Evolutionary conservation across 2,888 invertebrate species (phyloP).

Genomic region (Drosophila sordidapex): DNA sequence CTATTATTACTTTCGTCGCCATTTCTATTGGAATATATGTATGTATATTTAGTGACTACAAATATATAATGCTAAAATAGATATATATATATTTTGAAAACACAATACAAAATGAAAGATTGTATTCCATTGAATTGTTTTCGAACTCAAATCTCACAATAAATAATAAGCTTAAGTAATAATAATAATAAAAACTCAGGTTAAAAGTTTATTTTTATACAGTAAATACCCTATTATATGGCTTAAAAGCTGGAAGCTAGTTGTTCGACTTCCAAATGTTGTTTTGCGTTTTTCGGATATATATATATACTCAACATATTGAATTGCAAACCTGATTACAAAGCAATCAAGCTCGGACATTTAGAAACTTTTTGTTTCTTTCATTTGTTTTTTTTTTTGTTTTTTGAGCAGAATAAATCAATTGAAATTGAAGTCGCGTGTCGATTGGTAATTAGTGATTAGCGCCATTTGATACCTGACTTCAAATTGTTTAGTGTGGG

Average conservation of each 20-base stretch:
- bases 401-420: conserved; percentile 20
- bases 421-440: conserved; percentile 72
- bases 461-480: conserved; percentile 66
- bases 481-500: conserved; percentile 29
- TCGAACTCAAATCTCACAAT: background rate
- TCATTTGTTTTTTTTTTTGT: background rate
- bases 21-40: background rate
- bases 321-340: conserved; percentile 9
- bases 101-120: background rate
- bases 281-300: background rate
- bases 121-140: background rate
- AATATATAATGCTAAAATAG: background rate
- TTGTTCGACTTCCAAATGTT: too few species aligned
- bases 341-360: conserved; percentile 7
- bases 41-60: background rate
- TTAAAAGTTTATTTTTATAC: background rate
- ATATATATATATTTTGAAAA: background rate
- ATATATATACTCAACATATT: background rate
- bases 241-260: background rate
- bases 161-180: background rate
- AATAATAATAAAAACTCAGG: background rate
- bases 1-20: too few species aligned
- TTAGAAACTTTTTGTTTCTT: conserved; percentile 23
- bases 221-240: background rate
- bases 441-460: conserved; percentile 65